Conservation (phyloP, 1,140 invertebrate genomes). For the Drosophila novamexicana region DNA sequence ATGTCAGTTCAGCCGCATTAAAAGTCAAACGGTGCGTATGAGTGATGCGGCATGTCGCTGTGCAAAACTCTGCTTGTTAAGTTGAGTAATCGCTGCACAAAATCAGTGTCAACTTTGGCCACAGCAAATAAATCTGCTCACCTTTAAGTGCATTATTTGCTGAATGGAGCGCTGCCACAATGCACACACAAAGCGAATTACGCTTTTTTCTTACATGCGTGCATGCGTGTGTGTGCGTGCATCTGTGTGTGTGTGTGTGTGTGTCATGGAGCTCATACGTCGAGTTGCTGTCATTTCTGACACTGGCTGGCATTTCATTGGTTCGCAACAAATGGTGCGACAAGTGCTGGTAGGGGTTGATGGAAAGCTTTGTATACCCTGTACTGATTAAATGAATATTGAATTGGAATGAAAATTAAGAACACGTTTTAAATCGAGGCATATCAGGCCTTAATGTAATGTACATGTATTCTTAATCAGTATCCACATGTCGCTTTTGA, state of each 20-base stretch:
- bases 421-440: neutral
- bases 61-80: conserved; percentile 17
- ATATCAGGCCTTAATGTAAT: too few relatives aligned
- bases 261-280: conserved; percentile 21
- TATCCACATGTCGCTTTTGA: neutral
- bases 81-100: conserved; percentile 28
- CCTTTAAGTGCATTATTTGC: conserved; percentile 69
- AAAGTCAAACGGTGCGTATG: conserved; percentile 47
- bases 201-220: conserved; percentile 21
- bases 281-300: conserved; percentile 55
- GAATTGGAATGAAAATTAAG: neutral
- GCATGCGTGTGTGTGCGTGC: conserved; percentile 1
- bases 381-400: neutral
- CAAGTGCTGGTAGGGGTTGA: conserved; percentile 3
- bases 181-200: conserved; percentile 52
- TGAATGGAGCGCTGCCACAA: conserved; percentile 44
- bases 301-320: conserved; percentile 68
- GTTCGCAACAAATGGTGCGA: conserved; percentile 69
- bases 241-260: neutral
- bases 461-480: too few relatives aligned
- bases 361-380: neutral
- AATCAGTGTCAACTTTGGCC: conserved; percentile 48
- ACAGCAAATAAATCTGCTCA: conserved; percentile 57
- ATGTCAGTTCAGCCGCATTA: conserved; percentile 6
- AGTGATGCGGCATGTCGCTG: conserved; percentile 30